phyloP scores from a whole-genome alignment of 92 coral and sea anemone genomes.

The Paramuricea clavata region DNA sequence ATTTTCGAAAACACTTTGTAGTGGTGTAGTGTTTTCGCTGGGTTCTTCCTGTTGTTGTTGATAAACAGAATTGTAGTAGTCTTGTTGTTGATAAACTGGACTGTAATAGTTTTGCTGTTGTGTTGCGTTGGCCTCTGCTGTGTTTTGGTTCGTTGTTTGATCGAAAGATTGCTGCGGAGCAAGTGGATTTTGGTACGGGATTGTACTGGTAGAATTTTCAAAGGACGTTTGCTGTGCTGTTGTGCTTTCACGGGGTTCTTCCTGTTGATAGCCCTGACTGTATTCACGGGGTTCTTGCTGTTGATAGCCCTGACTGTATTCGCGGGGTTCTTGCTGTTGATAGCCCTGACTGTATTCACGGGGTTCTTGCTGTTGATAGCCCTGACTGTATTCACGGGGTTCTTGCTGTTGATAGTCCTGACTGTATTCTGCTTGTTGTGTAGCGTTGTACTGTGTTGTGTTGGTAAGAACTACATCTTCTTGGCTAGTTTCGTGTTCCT shows the following conservation, averaged over 20 bases:
- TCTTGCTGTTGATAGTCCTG: neutral
- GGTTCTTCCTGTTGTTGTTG: neutral
- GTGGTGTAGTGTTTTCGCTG: neutral
- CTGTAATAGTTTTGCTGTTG: neutral
- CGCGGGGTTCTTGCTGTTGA: neutral
- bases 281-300: neutral
- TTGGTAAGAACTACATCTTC: neutral
- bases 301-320: neutral
- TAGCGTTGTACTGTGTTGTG: neutral
- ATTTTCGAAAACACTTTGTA: neutral
- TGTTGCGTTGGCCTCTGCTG: neutral
- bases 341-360: neutral
- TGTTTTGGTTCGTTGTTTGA: too few species aligned
- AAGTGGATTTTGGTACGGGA: too few species aligned
- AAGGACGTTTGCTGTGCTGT: neutral
- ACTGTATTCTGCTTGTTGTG: neutral
- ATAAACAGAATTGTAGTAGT: neutral
- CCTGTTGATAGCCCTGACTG: neutral
- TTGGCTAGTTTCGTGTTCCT: too few species aligned
- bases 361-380: neutral
- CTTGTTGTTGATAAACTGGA: neutral
- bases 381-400: neutral
- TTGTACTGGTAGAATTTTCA: neutral
- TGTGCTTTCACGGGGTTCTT: neutral
- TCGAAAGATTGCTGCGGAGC: too few species aligned